Evolutionary conservation across 1,140 invertebrate species (phyloP), one percentile per base, ranked within the genome.

Genomic region (Achatina immaculata): DNA sequence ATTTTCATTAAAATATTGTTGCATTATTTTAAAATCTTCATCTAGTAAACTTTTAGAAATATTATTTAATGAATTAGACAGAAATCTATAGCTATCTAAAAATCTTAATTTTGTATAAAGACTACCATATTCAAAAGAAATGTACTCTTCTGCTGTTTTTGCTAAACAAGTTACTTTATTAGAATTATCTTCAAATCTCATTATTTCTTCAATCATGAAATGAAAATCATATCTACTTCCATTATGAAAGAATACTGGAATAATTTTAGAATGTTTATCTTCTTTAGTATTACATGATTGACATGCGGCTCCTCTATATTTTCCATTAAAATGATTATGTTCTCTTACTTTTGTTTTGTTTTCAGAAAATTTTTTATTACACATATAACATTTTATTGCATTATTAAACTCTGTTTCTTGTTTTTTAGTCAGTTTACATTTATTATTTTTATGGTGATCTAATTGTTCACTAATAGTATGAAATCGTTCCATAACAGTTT

Each of bases 231-330:
- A n/a, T n/a, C n/a, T n/a, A n/a, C n/a, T n/a, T n/a, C n/a, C n/a
- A n/a, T n/a, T n/a, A n/a, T n/a, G n/a, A n/a, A n/a, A n/a, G n/a
- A n/a, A n/a, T n/a, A n/a, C n/a, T n/a, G n/a, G n/a, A n/a, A n/a
- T n/a, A n/a, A n/a, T n/a, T n/a, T n/a, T n/a, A n/a, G 45, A 48
- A 48, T 48, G 7, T 19, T 58, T 58, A 19, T 24, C 24, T 58
- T 58, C 55, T 58, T 58, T 58, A 19, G 55, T 58, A 58, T 58
- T 58, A 58, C 55, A 58, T 58, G 55, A 58, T 58, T 58, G 55
- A 58, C 55, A 58, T 19, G 55, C 21, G n/a, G 55, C 55, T 58
- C 55, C 55, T 58, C 55, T 58, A 24, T 58, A 58, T 21, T 58
- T 58, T 58, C 55, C 55, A n/a, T n/a, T n/a, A n/a, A n/a, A n/a